A percentile compares a stretch with the other conserved stretches of the same genome.
Evolutionary conservation across 2,797 vertebrate genomes (phyloP).

Genomic region (Oophaga sylvatica): DNA sequence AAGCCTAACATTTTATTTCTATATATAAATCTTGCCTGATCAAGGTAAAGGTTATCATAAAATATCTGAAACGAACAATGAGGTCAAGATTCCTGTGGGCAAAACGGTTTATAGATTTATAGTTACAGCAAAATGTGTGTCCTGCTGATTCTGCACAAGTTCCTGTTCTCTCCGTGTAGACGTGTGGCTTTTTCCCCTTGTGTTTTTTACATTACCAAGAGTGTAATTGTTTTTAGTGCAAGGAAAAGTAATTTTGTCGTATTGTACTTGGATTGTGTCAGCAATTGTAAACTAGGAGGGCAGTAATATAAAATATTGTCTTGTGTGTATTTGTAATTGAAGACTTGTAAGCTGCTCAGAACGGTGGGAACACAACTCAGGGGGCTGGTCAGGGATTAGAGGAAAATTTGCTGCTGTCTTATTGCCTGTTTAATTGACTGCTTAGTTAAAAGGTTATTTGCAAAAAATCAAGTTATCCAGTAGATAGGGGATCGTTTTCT

Average conservation of each 20-base stretch:
- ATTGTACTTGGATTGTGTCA: background rate
- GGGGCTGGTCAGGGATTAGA: background rate
- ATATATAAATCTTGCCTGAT: background rate
- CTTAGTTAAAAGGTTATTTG: too few relatives aligned
- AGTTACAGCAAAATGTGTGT: constrained; percentile 2
- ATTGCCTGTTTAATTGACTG: background rate
- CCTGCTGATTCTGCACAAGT: constrained; percentile 3
- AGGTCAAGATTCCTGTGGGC: constrained; percentile 32
- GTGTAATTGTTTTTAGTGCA: background rate
- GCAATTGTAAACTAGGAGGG: background rate
- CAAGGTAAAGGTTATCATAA: constrained; percentile 2
- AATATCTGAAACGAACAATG: constrained; percentile 2
- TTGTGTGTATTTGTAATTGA: background rate
- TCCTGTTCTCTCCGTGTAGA: background rate
- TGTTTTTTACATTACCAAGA: background rate
- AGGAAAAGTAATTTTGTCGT: background rate
- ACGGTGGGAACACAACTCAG: background rate
- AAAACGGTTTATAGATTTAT: constrained; percentile 20
- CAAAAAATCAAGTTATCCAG: too few relatives aligned
- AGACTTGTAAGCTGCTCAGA: background rate
- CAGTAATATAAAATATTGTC: background rate
- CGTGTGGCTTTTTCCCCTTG: background rate
- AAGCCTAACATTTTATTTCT: background rate
- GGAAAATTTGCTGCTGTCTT: background rate
- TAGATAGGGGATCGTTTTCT: too few relatives aligned